Conservation (phyloP, 2,113 vertebrate genomes). For the Apteryx mantelli region DNA sequence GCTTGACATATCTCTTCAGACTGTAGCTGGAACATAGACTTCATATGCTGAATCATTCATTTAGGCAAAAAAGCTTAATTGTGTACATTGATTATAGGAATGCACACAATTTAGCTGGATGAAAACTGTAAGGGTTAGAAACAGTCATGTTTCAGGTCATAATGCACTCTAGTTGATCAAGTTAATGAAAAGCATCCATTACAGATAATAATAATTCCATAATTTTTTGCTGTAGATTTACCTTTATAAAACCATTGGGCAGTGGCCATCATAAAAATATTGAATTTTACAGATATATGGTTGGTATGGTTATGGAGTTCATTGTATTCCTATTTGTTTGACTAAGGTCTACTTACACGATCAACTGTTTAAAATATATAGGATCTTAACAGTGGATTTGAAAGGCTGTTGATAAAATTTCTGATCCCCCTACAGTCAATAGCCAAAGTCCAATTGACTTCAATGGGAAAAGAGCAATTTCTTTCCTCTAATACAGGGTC, state of each 20-base stretch:
- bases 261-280: not conserved
- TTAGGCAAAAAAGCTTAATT: not conserved
- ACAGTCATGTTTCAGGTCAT: not conserved
- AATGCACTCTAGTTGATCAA: not conserved
- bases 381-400: not conserved
- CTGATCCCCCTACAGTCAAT: not conserved
- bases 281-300: not conserved
- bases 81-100: not conserved
- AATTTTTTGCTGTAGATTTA: not conserved
- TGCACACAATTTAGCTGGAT: not conserved
- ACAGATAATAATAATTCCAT: not conserved
- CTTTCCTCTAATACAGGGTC: not conserved
- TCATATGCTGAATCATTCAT: not conserved
- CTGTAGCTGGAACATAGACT: not conserved
- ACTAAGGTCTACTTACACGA: not conserved
- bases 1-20: not conserved
- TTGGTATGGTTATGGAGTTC: not conserved
- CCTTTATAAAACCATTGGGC: not conserved
- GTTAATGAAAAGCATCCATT: not conserved
- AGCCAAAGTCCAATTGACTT: not conserved
- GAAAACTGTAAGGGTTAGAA: not conserved
- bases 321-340: not conserved
- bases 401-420: not conserved
- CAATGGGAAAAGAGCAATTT: not conserved
- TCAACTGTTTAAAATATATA: not conserved